Percentiles rank a stretch among this genome's conserved stretches.
phyloP scores from a whole-genome alignment of 2,888 invertebrate species.

The Nezara viridula region DNA sequence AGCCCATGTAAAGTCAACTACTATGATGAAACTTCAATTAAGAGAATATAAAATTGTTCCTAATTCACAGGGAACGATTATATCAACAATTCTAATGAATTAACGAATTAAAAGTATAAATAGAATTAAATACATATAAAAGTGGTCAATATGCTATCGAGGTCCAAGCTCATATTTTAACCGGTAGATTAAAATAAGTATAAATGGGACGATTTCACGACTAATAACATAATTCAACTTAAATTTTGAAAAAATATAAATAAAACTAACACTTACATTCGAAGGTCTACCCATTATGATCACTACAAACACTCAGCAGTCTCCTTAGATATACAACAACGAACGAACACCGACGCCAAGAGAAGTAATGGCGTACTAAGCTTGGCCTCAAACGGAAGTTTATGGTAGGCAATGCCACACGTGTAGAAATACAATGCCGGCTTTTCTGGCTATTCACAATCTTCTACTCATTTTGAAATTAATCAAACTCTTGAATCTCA shows the following conservation, averaged over 20 bases:
- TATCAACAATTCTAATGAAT: neutral
- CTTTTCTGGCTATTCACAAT: neutral
- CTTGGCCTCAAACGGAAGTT: conserved; percentile 50
- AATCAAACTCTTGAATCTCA: neutral
- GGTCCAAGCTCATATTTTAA: neutral
- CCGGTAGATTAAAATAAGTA: neutral
- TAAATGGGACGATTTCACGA: neutral
- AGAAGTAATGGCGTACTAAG: conserved; percentile 51
- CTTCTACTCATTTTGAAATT: neutral
- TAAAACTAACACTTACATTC: conserved; percentile 42
- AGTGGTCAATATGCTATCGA: neutral
- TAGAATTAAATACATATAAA: neutral
- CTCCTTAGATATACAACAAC: conserved; percentile 21
- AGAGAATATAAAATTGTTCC: neutral
- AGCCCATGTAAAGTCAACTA: neutral
- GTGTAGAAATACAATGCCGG: neutral
- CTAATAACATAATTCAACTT: neutral
- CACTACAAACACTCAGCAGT: neutral
- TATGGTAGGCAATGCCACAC: conserved; percentile 36
- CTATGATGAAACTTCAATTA: neutral
- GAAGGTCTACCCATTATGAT: conserved; percentile 53
- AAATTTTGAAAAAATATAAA: neutral
- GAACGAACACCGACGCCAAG: conserved; percentile 32
- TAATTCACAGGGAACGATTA: too few relatives aligned
- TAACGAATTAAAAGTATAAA: neutral